Conservation (phyloP, 1,140 invertebrate species). For the Bombyx mori region ASM3026992v2 NC_085134.1:8605501-8606000, state of each 20-base stretch:
- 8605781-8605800: too few relatives aligned
- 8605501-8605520: conserved; percentile 84
- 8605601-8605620: conserved; percentile 85
- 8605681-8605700: conserved; percentile 79
- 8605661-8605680: conserved; percentile 88
- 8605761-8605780: too few relatives aligned
- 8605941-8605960: too few relatives aligned
- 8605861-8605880: too few relatives aligned
- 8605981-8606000: too few relatives aligned
- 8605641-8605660: conserved; percentile 86
- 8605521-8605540: conserved; percentile 85
- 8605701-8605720: conserved; percentile 60
- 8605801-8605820: too few relatives aligned
- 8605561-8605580: conserved; percentile 86
- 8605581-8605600: conserved; percentile 84
- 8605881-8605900: too few relatives aligned
- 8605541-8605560: conserved; percentile 86
- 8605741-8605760: not conserved
- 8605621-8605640: conserved; percentile 89
- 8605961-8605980: too few relatives aligned
- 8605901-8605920: too few relatives aligned
- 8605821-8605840: too few relatives aligned
- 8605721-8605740: conserved; percentile 3
- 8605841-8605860: too few relatives aligned
- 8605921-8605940: too few relatives aligned